Conservation (phyloP, 2,113 vertebrate genomes). For the Mohoua ochrocephala region DNA sequence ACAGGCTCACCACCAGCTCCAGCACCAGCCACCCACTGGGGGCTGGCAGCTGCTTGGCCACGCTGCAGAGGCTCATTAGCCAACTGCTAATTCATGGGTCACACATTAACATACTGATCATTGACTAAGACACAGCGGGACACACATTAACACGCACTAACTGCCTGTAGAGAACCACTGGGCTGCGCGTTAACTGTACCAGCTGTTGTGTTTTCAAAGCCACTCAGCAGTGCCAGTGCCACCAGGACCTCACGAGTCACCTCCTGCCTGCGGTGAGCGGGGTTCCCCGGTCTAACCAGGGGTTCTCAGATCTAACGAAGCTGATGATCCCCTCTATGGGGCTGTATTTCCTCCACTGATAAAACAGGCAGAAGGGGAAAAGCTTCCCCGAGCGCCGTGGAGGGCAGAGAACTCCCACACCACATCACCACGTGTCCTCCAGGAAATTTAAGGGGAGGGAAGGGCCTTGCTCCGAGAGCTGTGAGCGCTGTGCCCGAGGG, state of each 20-base stretch:
- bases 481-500: background rate
- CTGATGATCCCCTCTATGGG: background rate
- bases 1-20: background rate
- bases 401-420: background rate
- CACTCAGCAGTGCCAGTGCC: background rate
- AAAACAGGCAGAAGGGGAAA: background rate
- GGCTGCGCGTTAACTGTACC: background rate
- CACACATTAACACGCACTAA: slow-evolving; percentile 5
- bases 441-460: background rate
- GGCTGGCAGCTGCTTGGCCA: background rate
- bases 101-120: background rate
- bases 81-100: slow-evolving; percentile 15
- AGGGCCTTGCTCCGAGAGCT: background rate
- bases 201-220: background rate
- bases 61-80: background rate
- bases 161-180: background rate
- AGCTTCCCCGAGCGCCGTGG: background rate
- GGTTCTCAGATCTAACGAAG: background rate
- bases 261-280: background rate
- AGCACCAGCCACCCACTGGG: background rate
- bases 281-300: background rate
- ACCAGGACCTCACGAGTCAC: background rate
- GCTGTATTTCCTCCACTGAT: background rate
- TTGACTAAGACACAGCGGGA: slow-evolving; percentile 29
- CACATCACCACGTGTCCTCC: background rate